These are phyloP conservation scores for Aeoliscus strigatus DNA, from an alignment of 2,797 vertebrate species.

Conservation along the genomic window DNA sequence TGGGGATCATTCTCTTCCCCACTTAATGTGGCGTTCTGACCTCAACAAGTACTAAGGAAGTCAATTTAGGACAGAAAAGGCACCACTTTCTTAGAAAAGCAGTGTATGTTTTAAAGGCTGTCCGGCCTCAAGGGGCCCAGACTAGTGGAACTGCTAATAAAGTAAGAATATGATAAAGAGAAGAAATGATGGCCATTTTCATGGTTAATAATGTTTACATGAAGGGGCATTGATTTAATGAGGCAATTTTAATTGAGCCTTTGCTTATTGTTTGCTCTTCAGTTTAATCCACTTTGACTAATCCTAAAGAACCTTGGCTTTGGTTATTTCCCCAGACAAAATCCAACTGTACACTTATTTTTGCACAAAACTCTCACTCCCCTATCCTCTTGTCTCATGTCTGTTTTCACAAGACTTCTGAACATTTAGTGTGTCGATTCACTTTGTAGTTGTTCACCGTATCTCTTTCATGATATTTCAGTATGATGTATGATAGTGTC, in stretches of 20 bases:
- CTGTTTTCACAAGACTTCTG: slow-evolving; percentile 4
- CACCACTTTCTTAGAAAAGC: slow-evolving; percentile 12
- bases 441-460: too few relatives aligned
- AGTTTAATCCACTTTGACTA: slow-evolving; percentile 67
- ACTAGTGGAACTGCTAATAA: slow-evolving; percentile 31
- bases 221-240: slow-evolving; percentile 56
- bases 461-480: too few relatives aligned
- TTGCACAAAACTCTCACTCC: slow-evolving; percentile 24
- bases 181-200: slow-evolving; percentile 20
- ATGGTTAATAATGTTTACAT: slow-evolving; percentile 43
- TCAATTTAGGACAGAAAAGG: slow-evolving; percentile 41
- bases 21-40: slow-evolving; percentile 52
- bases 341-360: slow-evolving; percentile 25
- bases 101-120: slow-evolving; percentile 23
- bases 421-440: background rate
- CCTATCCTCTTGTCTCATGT: background rate
- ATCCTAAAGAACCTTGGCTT: slow-evolving; percentile 60
- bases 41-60: slow-evolving; percentile 54
- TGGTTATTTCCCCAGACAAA: slow-evolving; percentile 55
- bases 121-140: slow-evolving; percentile 33
- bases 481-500: too few relatives aligned
- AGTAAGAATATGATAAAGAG: slow-evolving; percentile 23
- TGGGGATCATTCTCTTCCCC: slow-evolving; percentile 54
- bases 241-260: slow-evolving; percentile 62
- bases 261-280: slow-evolving; percentile 56